Conservation (phyloP, 2,888 invertebrate genomes). For the Limulus polyphemus region DNA sequence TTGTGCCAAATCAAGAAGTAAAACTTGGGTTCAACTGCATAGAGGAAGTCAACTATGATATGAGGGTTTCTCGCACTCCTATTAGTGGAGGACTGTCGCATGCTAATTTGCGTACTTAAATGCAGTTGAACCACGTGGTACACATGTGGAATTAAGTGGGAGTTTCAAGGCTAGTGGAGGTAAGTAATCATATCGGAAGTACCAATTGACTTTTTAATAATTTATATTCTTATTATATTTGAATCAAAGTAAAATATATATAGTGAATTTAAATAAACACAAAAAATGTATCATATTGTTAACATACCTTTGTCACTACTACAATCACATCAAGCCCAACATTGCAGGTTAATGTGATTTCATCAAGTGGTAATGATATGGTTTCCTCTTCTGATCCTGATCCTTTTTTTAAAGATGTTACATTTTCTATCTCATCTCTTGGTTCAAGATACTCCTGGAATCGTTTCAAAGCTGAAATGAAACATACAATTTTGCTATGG, state of each 20-base stretch:
- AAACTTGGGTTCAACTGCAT: no score
- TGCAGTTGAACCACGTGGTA: no score
- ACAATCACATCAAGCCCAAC: slow-evolving; percentile 92
- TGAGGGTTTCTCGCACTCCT: no score
- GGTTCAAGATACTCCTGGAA: slow-evolving; percentile 95
- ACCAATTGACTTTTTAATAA: no score
- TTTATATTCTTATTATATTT: background rate
- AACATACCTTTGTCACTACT: slow-evolving; percentile 78
- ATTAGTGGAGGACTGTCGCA: no score
- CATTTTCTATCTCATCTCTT: slow-evolving; percentile 67
- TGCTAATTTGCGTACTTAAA: no score
- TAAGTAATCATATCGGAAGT: no score
- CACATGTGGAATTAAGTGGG: no score
- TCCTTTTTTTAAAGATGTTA: slow-evolving; percentile 15
- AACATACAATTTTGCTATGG: slow-evolving; percentile 2
- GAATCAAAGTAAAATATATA: background rate
- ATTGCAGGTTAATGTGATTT: slow-evolving; percentile 64
- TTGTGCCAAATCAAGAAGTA: no score
- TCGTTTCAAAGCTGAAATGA: slow-evolving; percentile 54
- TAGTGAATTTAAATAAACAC: background rate
- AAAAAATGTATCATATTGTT: background rate
- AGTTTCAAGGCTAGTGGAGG: no score
- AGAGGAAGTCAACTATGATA: no score
- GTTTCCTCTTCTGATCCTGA: slow-evolving; percentile 30
- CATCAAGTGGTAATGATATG: slow-evolving; percentile 68